phyloP scores from a whole-genome alignment of 2,888 invertebrate genomes.

The Volucella inanis region DNA sequence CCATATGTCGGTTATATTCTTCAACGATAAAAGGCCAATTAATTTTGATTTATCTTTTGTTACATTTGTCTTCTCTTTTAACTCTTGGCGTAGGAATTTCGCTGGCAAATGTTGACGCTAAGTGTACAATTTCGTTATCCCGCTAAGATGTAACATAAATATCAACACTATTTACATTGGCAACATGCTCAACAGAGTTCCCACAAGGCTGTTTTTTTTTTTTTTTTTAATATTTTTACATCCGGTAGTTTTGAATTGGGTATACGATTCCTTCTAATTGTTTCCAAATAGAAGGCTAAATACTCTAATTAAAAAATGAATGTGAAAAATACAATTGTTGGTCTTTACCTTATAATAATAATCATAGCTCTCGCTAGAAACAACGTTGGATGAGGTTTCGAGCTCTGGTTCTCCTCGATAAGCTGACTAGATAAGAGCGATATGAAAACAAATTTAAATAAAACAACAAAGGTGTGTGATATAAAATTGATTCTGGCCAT shows the following conservation, averaged over 20 bases:
- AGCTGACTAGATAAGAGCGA: too few species aligned
- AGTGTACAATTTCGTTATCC: constrained; percentile 23
- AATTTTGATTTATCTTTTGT: not conserved
- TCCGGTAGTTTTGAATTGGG: constrained; percentile 75
- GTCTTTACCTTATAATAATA: too few species aligned
- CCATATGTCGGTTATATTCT: constrained; percentile 3
- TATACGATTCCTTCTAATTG: constrained; percentile 78
- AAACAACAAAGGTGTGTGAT: too few species aligned
- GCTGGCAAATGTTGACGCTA: not conserved
- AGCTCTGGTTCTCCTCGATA: constrained; percentile 8
- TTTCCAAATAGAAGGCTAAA: too few species aligned
- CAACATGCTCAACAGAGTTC: too few species aligned
- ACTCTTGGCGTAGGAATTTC: too few species aligned
- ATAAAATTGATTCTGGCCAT: too few species aligned
- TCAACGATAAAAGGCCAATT: not conserved
- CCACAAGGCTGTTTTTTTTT: too few species aligned
- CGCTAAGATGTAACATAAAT: not conserved
- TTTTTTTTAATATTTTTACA: constrained; percentile 75
- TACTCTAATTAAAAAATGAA: too few species aligned
- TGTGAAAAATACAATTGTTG: too few species aligned
- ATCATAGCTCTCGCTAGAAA: constrained; percentile 59
- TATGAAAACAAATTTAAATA: too few species aligned
- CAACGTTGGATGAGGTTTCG: constrained; percentile 71
- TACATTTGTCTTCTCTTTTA: not conserved
- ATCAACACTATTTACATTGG: too few species aligned